Evolutionary conservation across 1,140 invertebrate species (phyloP), one percentile per base, ranked within the genome.

Genomic region (Leguminivora glycinivorella): DNA sequence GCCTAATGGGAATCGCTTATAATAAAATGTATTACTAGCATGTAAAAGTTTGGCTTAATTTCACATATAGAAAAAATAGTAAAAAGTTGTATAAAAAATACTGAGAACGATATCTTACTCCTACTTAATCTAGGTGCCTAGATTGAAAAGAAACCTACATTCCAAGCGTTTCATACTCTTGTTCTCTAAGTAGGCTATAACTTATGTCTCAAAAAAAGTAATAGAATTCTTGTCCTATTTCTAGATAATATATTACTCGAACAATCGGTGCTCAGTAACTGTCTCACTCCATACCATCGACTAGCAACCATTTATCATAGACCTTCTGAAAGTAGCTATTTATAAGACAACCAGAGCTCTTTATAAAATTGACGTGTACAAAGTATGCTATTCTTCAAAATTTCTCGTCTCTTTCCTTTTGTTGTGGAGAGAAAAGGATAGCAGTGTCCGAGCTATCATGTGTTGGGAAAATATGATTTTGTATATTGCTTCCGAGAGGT

Each of bases 311-410:
- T 31, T 63, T 63, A 63, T 63, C 26, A 31, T 12, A 63, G 26
- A 63, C 58, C 29, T 29, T 17, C 17, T 17, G 2, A 9, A 17
- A 14, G 14, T 63, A 14, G 26, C 7, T 6, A 31, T n/a, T 9
- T 63, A 31, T 9, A 17, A 17, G 14, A 7, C 3, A 63, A n/a
- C 0, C 25, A 0, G 25, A 31, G 26, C 4, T 63, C 58, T n/a
- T n/a, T 17, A n/a, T 29, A 63, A 29, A 29, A 26, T 31, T 14
- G 58, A 31, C 26, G 29, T 29, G 7, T 26, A 29, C 25, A 63
- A 63, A 63, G 26, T 63, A 31, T 31, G 14, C 24, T 63, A 63
- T 63, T 31, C 17, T 34, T 63, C 58, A 63, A 63, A 14, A 63
- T 31, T 31, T 34, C 0, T 52, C 26, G 2, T 63, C 58, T 29